Evolutionary conservation across 2,888 invertebrate species (phyloP).

Genomic region (Drosophila buzzatii): DNA sequence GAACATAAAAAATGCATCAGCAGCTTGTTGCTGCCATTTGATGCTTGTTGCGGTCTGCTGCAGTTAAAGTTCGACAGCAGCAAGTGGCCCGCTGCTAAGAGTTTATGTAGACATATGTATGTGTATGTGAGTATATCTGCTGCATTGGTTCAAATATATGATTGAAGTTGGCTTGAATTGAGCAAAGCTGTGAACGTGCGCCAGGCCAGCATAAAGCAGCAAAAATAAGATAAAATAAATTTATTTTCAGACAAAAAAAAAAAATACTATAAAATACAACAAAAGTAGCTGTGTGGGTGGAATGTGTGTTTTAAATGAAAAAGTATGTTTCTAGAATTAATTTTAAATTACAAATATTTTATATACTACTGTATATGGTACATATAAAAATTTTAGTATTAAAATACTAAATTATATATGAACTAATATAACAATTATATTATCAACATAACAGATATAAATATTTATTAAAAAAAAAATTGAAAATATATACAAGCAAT

Average conservation of each 20-base stretch:
- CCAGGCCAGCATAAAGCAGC: too few species aligned
- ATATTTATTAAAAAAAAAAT: too few species aligned
- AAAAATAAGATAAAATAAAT: not conserved
- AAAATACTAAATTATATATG: too few species aligned
- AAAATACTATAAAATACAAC: not conserved
- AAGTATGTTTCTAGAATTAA: not conserved
- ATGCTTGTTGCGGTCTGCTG: constrained; percentile 26
- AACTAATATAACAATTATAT: too few species aligned
- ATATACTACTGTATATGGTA: too few species aligned
- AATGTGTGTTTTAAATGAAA: not conserved
- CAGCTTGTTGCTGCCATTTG: constrained; percentile 38
- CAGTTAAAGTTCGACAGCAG: constrained; percentile 28
- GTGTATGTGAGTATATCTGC: too few species aligned
- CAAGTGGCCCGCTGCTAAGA: constrained; percentile 5
- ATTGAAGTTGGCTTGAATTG: not conserved
- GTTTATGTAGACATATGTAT: not conserved
- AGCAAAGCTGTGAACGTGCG: not conserved
- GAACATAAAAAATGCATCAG: constrained; percentile 76
- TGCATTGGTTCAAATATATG: not conserved
- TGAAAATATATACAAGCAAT: too few species aligned
- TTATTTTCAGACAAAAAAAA: not conserved
- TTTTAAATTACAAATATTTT: not conserved
- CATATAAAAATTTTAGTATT: too few species aligned
- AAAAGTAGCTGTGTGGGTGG: not conserved
- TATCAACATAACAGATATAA: too few species aligned